A percentile compares a stretch with the other conserved stretches of the same genome.
These are phyloP conservation scores for Helleia helle DNA, from an alignment of 2,888 invertebrate genomes.

Conservation along the genomic window DNA sequence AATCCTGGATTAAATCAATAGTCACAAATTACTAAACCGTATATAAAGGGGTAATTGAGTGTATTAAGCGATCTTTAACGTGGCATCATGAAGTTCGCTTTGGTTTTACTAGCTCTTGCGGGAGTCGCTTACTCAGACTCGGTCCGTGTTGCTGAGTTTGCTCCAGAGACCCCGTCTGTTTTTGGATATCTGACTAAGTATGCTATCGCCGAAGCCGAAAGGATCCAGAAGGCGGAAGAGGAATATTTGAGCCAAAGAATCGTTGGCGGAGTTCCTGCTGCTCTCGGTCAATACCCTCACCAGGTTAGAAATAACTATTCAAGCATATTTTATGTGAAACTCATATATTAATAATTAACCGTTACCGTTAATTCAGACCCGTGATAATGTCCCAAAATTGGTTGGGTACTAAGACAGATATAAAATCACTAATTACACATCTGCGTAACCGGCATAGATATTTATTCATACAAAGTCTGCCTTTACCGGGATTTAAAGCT, in stretches of 20 bases:
- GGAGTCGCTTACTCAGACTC: conserved; percentile 16
- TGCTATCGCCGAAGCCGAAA: conserved; percentile 29
- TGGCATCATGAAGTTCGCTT: conserved; percentile 22
- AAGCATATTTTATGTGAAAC: too few species aligned
- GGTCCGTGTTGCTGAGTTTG: not conserved
- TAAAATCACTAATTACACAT: too few species aligned
- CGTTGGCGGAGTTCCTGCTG: conserved; percentile 32
- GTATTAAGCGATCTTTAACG: too few species aligned
- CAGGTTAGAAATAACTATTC: conserved; percentile 30
- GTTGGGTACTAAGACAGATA: too few species aligned
- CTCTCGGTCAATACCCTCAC: conserved; percentile 27
- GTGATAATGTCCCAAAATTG: too few species aligned
- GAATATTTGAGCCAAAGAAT: conserved; percentile 25
- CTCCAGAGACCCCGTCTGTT: conserved; percentile 18
- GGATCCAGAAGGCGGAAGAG: conserved; percentile 28
- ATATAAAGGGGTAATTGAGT: too few species aligned
- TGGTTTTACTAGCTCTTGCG: conserved; percentile 21
- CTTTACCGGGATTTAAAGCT: too few species aligned
- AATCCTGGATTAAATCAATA: not conserved
- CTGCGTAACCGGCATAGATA: too few species aligned
- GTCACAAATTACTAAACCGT: too few species aligned
- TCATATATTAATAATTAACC: too few species aligned
- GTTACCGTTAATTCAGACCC: too few species aligned
- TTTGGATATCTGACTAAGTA: conserved; percentile 28
- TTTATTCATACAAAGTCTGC: too few species aligned